Percentiles rank a stretch among this genome's conserved stretches.
phyloP scores from a whole-genome alignment of 2,797 vertebrate genomes.

The Eulemur mongoz region DNA sequence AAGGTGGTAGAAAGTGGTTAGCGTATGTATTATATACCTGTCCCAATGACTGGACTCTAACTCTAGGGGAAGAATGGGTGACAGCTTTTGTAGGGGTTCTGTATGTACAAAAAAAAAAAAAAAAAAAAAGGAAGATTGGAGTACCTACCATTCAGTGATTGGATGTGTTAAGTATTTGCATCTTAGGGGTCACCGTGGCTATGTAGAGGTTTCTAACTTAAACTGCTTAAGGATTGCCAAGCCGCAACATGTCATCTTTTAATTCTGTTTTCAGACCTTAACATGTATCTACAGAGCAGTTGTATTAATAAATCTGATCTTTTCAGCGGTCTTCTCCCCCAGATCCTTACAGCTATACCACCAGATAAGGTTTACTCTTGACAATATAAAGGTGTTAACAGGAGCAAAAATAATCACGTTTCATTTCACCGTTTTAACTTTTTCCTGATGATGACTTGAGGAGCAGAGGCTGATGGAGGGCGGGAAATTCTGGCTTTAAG shows the following conservation, averaged over 20 bases:
- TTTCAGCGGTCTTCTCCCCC: neutral
- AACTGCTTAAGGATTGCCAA: constrained; percentile 6
- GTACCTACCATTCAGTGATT: neutral
- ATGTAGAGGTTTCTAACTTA: constrained; percentile 14
- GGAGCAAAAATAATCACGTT: constrained; percentile 1
- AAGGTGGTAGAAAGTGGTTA: neutral
- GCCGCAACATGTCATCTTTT: neutral
- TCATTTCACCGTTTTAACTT: neutral
- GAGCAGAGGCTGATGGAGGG: neutral
- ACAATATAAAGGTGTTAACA: constrained; percentile 21
- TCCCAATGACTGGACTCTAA: neutral
- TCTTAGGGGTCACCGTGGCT: neutral
- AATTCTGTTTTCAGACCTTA: constrained; percentile 45
- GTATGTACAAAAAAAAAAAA: neutral
- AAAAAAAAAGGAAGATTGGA: neutral
- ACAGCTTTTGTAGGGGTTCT: neutral
- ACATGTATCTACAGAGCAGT: neutral
- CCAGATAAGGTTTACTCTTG: constrained; percentile 9
- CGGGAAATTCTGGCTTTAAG: neutral
- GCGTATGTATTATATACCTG: neutral
- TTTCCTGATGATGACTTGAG: neutral
- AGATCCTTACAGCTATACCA: neutral
- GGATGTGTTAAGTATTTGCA: neutral
- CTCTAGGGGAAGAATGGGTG: neutral
- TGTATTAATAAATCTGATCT: constrained; percentile 28